These are phyloP conservation scores for Protomyctophum bolini DNA, from an alignment of 2,113 vertebrate species.

Conservation along the genomic window DNA sequence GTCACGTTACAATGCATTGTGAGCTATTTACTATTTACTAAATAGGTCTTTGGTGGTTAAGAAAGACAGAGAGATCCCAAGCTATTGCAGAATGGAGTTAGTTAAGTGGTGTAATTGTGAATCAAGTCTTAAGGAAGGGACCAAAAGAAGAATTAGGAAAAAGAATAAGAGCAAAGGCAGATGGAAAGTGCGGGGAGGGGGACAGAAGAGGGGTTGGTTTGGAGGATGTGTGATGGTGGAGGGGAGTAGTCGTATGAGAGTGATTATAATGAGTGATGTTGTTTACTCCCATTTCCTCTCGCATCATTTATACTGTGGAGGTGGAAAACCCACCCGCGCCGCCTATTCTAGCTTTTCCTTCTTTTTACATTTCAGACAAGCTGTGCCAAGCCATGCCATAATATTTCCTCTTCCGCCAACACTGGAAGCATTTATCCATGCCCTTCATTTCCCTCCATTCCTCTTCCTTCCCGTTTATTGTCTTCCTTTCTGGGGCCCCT, in stretches of 20 bases:
- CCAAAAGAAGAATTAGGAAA: constrained; percentile 8
- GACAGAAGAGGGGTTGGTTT: neutral
- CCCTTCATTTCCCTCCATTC: constrained; percentile 19
- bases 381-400: constrained; percentile 56
- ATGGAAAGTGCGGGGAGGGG: constrained; percentile 10
- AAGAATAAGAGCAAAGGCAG: neutral
- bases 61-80: no score
- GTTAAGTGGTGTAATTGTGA: constrained; percentile 41
- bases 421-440: constrained; percentile 63
- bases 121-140: constrained; percentile 9
- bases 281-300: constrained; percentile 80
- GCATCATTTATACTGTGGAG: constrained; percentile 78
- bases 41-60: no score
- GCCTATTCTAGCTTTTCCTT: constrained; percentile 36
- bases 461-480: constrained; percentile 27
- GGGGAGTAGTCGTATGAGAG: constrained; percentile 72
- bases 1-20: no score
- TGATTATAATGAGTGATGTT: constrained; percentile 80
- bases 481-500: constrained; percentile 16
- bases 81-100: neutral
- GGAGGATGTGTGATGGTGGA: constrained; percentile 52
- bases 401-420: constrained; percentile 52
- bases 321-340: constrained; percentile 69
- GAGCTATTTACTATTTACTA: no score
- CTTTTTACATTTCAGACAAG: constrained; percentile 62